Evolutionary conservation across 2,888 invertebrate species (phyloP), one percentile per base, ranked within the genome.

Genomic region (Drosophila barbarae): DNA sequence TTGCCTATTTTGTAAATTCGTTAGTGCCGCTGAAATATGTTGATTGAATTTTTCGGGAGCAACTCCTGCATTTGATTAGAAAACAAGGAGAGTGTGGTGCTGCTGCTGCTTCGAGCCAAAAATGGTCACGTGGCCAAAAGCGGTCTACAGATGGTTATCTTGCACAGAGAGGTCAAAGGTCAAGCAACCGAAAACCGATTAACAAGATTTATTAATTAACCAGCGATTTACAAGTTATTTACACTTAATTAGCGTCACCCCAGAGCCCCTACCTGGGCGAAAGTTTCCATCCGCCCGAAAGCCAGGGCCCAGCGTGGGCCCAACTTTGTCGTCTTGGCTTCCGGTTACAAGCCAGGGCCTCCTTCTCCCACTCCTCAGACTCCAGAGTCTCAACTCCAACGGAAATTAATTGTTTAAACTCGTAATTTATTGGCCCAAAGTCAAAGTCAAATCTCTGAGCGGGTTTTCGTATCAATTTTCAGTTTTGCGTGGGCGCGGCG

Each of bases 31-130:
- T 84, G 85, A 85, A 85, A 84, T 84, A 84, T 84, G 84, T 84
- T 84, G 84, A 84, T 85, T 84, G 84, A 85, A 84, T 83, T 83
- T 81, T 85, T 85, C 84, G 85, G 85, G 85, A 84, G 85, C 84
- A 84, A 80, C 80, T 42, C 42, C 15, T 81, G 80, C 85, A 80
- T 85, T 81, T 81, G 80, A 85, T 85, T 81, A 81, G 72, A 77
- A 77, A 76, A 74, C 76, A 59, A 54, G 61, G 69, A 51, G 46
- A 70, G 52, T 57, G 58, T 69, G 44, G 28, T 23, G 41, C 21
- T 36, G 36, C 21, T 21, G 23, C 2, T 39, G 39, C 10, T 36
- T 15, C 21, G 5, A 13, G 68, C 83, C 77, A 76, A 80, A 80
- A 63, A 77, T 72, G 81, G 77, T 47, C 64, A 63, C 41, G 12